phyloP scores from a whole-genome alignment of 1,140 invertebrate genomes.

The Geopemphigus sp. region DNA sequence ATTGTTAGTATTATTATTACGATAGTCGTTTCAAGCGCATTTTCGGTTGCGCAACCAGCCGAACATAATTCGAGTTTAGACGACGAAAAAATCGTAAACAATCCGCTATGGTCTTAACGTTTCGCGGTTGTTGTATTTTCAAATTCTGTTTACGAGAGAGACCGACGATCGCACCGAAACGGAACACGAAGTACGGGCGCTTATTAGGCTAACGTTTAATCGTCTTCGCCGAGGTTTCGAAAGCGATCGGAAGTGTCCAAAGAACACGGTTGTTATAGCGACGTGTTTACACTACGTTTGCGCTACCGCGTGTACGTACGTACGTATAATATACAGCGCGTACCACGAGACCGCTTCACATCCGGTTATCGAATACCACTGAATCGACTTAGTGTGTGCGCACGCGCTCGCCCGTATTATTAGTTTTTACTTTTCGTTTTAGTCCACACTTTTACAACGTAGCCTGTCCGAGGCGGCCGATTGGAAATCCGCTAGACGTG shows the following conservation, averaged over 20 bases:
- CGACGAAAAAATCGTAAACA: too few relatives aligned
- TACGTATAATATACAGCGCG: neutral
- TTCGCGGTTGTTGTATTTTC: too few relatives aligned
- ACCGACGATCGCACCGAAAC: neutral
- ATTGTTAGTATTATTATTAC: too few relatives aligned
- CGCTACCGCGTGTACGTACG: neutral
- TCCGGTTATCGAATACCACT: conserved; percentile 32
- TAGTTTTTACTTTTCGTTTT: conserved; percentile 42
- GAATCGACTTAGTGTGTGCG: neutral
- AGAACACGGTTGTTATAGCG: neutral
- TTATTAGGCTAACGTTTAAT: neutral
- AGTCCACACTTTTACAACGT: neutral
- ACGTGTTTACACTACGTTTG: neutral
- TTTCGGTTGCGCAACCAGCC: too few relatives aligned
- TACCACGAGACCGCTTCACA: conserved; percentile 1
- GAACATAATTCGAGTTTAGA: too few relatives aligned
- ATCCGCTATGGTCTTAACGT: too few relatives aligned
- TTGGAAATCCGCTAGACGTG: conserved; percentile 13
- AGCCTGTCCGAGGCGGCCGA: neutral
- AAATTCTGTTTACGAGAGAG: neutral
- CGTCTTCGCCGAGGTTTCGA: neutral
- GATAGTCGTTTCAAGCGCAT: too few relatives aligned
- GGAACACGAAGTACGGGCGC: neutral
- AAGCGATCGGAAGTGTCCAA: conserved; percentile 10
- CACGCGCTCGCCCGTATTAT: neutral